phyloP scores from a whole-genome alignment of 2,888 invertebrate species.

The Ischnura elegans region DNA sequence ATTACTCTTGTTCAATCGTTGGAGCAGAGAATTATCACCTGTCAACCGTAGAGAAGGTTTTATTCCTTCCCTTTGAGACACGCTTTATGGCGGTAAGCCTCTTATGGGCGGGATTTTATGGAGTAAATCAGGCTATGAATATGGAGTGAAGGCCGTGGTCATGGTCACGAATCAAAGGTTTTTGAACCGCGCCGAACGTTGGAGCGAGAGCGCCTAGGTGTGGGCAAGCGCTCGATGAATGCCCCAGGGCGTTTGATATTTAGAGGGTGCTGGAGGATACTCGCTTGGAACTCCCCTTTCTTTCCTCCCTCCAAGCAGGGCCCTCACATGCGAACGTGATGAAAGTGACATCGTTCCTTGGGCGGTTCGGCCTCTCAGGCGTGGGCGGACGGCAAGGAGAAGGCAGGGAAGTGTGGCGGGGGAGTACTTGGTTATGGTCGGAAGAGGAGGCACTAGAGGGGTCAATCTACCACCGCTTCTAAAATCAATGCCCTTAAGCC shows the following conservation, averaged over 20 bases:
- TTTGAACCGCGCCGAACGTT: not conserved
- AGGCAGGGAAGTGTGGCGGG: not conserved
- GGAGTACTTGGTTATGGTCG: not conserved
- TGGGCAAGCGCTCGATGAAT: not conserved
- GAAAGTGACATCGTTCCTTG: not conserved
- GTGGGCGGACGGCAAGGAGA: not conserved
- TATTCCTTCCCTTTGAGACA: no score
- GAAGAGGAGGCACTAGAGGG: not conserved
- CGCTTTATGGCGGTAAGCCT: no score
- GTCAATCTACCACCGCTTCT: conserved; percentile 29
- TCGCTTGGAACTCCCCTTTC: not conserved
- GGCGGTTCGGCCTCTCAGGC: not conserved
- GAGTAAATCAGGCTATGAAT: no score
- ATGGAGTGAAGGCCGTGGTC: no score
- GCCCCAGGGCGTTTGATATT: not conserved
- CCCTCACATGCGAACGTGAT: not conserved
- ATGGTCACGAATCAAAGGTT: not conserved
- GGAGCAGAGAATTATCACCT: no score
- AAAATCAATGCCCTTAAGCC: not conserved
- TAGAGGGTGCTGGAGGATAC: not conserved
- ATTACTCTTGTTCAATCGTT: no score
- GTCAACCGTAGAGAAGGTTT: no score
- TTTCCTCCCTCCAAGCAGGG: not conserved
- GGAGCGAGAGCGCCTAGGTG: not conserved
- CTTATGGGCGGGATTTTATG: no score